Conservation (phyloP, 2,888 invertebrate species). For the Trichopoda pennipes region DNA sequence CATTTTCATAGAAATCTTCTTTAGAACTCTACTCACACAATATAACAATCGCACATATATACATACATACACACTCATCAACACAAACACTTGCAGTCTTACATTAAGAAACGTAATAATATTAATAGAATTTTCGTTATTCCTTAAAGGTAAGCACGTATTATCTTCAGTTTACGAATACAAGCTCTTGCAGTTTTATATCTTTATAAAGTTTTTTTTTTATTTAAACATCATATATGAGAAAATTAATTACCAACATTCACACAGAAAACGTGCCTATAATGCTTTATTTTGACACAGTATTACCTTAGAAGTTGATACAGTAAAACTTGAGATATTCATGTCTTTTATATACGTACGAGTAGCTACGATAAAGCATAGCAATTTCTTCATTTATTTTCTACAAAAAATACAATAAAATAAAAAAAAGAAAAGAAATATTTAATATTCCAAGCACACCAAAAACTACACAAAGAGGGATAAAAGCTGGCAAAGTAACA, state of each 20-base stretch:
- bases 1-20: conserved; percentile 1
- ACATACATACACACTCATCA: no score
- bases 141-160: conserved; percentile 51
- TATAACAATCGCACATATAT: not conserved
- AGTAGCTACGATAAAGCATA: no score
- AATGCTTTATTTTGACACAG: conserved; percentile 72
- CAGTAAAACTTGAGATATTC: not conserved
- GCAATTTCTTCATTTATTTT: no score
- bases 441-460: conserved; percentile 29
- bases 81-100: no score
- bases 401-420: no score
- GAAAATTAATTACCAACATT: conserved; percentile 76
- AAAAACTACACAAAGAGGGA: conserved; percentile 21
- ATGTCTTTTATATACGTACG: no score
- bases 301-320: conserved; percentile 50
- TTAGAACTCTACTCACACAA: conserved; percentile 25
- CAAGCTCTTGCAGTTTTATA: conserved; percentile 28
- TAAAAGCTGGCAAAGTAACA: conserved; percentile 10
- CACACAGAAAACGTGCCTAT: conserved; percentile 73
- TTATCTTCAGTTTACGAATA: conserved; percentile 39
- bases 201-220: conserved; percentile 19
- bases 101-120: conserved; percentile 6
- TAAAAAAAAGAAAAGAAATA: no score
- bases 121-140: conserved; percentile 31
- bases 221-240: conserved; percentile 45